A percentile compares a stretch with the other conserved stretches of the same genome.
Evolutionary conservation across 2,888 invertebrate genomes (phyloP).

Genomic region (Cephalotes varians): DNA sequence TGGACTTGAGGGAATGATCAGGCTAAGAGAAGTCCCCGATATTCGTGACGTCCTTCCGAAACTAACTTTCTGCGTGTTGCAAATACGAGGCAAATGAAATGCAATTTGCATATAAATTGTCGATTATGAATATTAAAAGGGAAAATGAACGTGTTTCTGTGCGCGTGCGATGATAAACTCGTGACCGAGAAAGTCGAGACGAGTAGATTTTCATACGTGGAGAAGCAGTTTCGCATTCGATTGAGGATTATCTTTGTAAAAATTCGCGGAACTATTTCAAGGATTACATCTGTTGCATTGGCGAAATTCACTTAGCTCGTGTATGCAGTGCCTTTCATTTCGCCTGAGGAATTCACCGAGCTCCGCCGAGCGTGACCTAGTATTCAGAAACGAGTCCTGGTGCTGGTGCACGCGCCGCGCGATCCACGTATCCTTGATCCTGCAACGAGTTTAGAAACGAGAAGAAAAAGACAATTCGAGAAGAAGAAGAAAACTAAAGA

Average conservation of each 20-base stretch:
- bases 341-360: constrained; percentile 17
- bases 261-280: constrained; percentile 29
- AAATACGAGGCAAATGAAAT: too few relatives aligned
- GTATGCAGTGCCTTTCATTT: constrained; percentile 38
- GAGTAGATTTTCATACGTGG: neutral
- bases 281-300: constrained; percentile 15
- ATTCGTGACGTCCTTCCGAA: neutral
- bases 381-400: constrained; percentile 31
- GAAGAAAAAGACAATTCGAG: neutral
- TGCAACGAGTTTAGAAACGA: constrained; percentile 6
- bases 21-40: neutral
- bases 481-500: neutral
- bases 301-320: constrained; percentile 32
- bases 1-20: neutral
- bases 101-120: neutral
- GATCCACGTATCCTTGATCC: constrained; percentile 43
- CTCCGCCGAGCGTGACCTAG: constrained; percentile 37
- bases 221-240: neutral
- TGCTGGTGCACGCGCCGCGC: neutral
- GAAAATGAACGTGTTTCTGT: neutral
- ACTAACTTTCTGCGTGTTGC: neutral
- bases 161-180: neutral
- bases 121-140: neutral
- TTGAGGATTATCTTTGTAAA: constrained; percentile 5
- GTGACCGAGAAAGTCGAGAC: neutral